Conservation (phyloP, 2,888 invertebrate genomes). For the Pyrocoelia pectoralis region DNA sequence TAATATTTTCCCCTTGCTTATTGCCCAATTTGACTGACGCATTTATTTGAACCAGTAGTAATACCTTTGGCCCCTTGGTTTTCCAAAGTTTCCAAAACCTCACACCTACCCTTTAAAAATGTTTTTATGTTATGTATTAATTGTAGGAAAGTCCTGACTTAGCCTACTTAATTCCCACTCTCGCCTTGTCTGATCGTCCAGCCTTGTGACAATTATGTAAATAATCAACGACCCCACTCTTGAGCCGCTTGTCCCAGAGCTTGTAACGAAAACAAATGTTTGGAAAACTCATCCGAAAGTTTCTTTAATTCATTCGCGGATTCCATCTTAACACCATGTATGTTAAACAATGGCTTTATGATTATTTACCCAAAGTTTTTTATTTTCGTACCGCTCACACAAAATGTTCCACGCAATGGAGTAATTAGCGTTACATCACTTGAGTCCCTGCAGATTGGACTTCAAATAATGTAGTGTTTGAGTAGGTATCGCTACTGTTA, state of each 20-base stretch:
- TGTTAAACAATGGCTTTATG: constrained; percentile 1
- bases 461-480: not conserved
- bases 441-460: not conserved
- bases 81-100: not conserved
- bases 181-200: constrained; percentile 6
- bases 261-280: constrained; percentile 12
- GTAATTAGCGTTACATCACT: not conserved
- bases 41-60: too few relatives aligned
- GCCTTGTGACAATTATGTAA: constrained; percentile 6
- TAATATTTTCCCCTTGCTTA: too few relatives aligned
- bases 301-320: not conserved
- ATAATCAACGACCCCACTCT: constrained; percentile 7
- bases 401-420: not conserved
- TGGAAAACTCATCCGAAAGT: not conserved
- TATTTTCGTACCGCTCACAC: not conserved
- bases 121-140: not conserved
- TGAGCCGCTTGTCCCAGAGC: not conserved
- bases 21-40: too few relatives aligned
- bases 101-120: not conserved
- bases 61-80: not conserved
- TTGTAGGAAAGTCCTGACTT: not conserved
- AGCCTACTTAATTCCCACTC: constrained; percentile 16
- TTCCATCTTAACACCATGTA: not conserved
- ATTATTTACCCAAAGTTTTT: not conserved
- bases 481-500: too few relatives aligned